Conservation (phyloP, 1,140 invertebrate genomes). For the Paraescarpia echinospica region DNA sequence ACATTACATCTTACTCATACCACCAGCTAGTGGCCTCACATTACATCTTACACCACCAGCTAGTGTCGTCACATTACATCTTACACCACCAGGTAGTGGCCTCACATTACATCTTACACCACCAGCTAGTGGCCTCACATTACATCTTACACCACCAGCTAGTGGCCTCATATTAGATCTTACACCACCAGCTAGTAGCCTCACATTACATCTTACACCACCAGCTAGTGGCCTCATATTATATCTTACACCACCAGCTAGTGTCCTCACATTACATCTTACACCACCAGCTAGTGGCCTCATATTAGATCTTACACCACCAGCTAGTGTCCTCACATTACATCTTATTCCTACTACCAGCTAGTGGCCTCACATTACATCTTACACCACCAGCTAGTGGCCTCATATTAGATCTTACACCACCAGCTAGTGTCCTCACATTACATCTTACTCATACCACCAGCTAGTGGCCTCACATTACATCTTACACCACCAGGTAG, state of each 20-base stretch:
- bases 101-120: not conserved
- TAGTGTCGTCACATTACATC: not conserved
- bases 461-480: not conserved
- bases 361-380: not conserved
- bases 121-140: not conserved
- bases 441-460: not conserved
- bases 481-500: not conserved
- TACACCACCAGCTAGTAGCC: not conserved
- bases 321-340: not conserved
- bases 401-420: not conserved
- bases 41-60: not conserved
- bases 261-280: not conserved
- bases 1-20: not conserved
- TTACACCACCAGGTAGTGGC: not conserved
- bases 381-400: not conserved
- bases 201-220: not conserved
- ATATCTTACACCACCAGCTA: not conserved
- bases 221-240: not conserved
- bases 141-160: not conserved
- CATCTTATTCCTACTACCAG: not conserved
- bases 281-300: too few relatives aligned
- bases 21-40: not conserved
- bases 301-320: too few relatives aligned
- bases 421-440: not conserved
- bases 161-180: not conserved